Evolutionary conservation across 2,888 invertebrate genomes (phyloP), one percentile per base, ranked within the genome.

Genomic region (Monochamus alternatus): DNA sequence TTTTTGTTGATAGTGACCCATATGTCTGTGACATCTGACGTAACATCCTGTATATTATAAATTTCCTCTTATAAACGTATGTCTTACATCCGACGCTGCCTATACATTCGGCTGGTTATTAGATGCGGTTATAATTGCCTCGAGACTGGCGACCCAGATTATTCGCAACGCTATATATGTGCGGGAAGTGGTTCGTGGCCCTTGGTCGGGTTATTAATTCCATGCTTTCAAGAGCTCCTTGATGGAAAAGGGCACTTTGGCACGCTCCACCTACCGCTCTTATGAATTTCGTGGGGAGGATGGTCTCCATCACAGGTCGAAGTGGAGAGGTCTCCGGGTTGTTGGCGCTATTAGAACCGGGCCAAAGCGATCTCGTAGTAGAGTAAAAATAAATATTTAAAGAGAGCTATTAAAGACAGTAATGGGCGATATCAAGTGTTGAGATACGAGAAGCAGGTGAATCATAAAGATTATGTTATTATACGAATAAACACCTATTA

Each of bases 161-260:
- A 30, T 66, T 55, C 52, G 12, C 22, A 32, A n/a, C n/a, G 38
- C 31, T 47, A 9, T 47, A 47, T 47, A 30, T 38, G 52, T 66
- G 66, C 52, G 52, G 55, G 66, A 66, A 44, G 31, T 38, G 32
- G n/a, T 55, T 52, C 66, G 12, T 52, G 38, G 52, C 66, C 55
- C 52, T 55, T 66, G 31, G 30, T 52, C 52, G 66, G 66, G 73
- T 66, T 73, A 73, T 73, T 73, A 73, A 66, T 73, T 32, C 60
- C 38, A 31, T 44, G 59, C 60, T 66, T 66, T 73, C 66, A 66
- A 67, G 73, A 47, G 67, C 60, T 60, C 51, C 47, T 66, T 67
- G 52, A 55, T 43, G 59, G 62, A 73, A 72, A 67, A 66, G 62
- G 51, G 73, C 38, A 73, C 73, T 73, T 73, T 66, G 66, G 32